phyloP scores from a whole-genome alignment of 2,797 vertebrate genomes.

The Arrhamphus sclerolepis region DNA sequence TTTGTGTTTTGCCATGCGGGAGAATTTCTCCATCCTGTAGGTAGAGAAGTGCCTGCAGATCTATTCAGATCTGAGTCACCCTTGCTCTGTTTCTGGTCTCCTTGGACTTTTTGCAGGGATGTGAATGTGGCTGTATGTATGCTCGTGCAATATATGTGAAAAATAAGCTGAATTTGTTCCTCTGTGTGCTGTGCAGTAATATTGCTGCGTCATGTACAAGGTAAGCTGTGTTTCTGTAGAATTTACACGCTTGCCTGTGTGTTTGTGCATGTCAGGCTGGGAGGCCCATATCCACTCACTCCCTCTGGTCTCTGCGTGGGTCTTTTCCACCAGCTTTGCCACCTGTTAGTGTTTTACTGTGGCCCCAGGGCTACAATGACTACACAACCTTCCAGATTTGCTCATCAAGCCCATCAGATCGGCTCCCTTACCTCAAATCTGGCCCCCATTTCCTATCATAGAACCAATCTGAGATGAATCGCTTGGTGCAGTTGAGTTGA shows the following conservation, averaged over 20 bases:
- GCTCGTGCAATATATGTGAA: background rate
- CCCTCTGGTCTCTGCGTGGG: conserved; percentile 79
- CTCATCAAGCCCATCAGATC: conserved; percentile 73
- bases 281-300: conserved; percentile 69
- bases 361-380: conserved; percentile 68
- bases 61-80: conserved; percentile 48
- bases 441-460: conserved; percentile 71
- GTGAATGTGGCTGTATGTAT: background rate
- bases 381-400: conserved; percentile 74
- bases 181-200: conserved; percentile 1
- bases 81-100: conserved; percentile 16
- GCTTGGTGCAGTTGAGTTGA: conserved; percentile 54
- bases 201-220: conserved; percentile 51
- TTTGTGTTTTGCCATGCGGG: conserved; percentile 75
- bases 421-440: conserved; percentile 66
- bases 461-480: conserved; percentile 57
- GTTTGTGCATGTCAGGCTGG: conserved; percentile 63
- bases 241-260: conserved; percentile 37
- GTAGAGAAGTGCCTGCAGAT: conserved; percentile 57
- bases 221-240: conserved; percentile 53
- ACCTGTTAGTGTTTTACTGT: conserved; percentile 80
- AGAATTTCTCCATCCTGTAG: conserved; percentile 70
- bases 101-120: conserved; percentile 10
- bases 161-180: conserved; percentile 2
- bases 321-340: conserved; percentile 72